Evolutionary conservation across 1,140 invertebrate genomes (phyloP).

Genomic region (Penaeus japonicus): DNA sequence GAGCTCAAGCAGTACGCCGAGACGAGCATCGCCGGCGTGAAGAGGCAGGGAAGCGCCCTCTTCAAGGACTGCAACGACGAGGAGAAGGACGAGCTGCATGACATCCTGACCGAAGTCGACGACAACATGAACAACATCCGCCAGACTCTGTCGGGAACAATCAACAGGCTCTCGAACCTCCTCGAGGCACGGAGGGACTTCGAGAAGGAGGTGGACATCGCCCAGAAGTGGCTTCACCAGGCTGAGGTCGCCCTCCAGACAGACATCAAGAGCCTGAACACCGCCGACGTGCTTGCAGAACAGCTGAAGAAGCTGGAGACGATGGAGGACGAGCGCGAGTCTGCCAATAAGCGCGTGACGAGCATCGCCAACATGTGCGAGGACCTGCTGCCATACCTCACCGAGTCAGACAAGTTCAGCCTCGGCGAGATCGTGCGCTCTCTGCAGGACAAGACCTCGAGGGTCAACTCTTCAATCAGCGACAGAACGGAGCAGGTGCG

Average conservation of each 20-base stretch:
- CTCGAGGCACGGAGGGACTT: constrained; percentile 79
- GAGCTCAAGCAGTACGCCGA: constrained; percentile 83
- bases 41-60: constrained; percentile 78
- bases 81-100: constrained; percentile 67
- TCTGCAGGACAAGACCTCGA: constrained; percentile 78
- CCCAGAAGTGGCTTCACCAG: constrained; percentile 85
- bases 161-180: constrained; percentile 76
- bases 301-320: constrained; percentile 81
- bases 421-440: constrained; percentile 80
- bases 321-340: constrained; percentile 77
- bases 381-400: constrained; percentile 80
- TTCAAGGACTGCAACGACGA: constrained; percentile 82
- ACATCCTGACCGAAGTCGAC: constrained; percentile 68
- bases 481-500: constrained; percentile 77
- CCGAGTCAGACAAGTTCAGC: constrained; percentile 82
- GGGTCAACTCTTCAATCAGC: constrained; percentile 77
- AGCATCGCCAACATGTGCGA: constrained; percentile 81
- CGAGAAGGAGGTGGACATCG: constrained; percentile 80
- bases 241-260: constrained; percentile 83
- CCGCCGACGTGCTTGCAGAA: constrained; percentile 82
- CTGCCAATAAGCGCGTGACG: constrained; percentile 75
- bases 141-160: constrained; percentile 69
- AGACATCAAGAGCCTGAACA: constrained; percentile 77
- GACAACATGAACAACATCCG: constrained; percentile 64
- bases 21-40: constrained; percentile 74